phyloP scores from a whole-genome alignment of 1,140 invertebrate species.

The Scylla paramamosain region DNA sequence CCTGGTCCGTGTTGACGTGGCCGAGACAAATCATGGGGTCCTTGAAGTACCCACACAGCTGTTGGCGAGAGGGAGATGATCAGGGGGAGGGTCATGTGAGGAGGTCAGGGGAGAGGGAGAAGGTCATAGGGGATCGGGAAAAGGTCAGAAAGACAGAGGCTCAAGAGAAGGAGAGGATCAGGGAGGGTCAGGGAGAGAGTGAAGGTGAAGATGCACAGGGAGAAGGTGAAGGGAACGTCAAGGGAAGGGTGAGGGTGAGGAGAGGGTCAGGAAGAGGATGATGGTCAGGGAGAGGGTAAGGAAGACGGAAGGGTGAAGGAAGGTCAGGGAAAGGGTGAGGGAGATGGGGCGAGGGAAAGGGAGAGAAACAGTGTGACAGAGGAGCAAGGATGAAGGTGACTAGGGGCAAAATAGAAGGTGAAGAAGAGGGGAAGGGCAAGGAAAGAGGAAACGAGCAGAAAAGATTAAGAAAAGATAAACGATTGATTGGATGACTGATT shows the following conservation, averaged over 20 bases:
- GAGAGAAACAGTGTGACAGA: no score
- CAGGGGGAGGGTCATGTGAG: no score
- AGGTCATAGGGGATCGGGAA: neutral
- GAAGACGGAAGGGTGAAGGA: neutral
- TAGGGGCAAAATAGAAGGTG: neutral
- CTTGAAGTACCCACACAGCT: constrained; percentile 91
- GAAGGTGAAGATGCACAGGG: neutral
- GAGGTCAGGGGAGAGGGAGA: neutral
- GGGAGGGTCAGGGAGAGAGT: neutral
- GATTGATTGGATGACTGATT: neutral
- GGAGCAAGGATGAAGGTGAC: no score
- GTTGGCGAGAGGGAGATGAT: neutral
- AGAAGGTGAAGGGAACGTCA: neutral
- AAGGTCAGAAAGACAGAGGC: neutral
- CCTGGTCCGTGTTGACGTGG: constrained; percentile 88
- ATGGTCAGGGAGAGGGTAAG: neutral
- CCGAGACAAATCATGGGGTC: constrained; percentile 94
- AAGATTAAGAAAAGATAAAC: neutral
- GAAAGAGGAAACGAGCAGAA: neutral
- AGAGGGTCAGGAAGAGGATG: neutral
- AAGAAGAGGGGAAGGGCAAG: neutral
- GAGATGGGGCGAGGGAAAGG: neutral
- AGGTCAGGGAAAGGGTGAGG: neutral
- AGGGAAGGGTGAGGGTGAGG: no score
- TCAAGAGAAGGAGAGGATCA: neutral